phyloP scores from a whole-genome alignment of 1,140 invertebrate genomes.

The Pogonomyrmex californicus region DNA sequence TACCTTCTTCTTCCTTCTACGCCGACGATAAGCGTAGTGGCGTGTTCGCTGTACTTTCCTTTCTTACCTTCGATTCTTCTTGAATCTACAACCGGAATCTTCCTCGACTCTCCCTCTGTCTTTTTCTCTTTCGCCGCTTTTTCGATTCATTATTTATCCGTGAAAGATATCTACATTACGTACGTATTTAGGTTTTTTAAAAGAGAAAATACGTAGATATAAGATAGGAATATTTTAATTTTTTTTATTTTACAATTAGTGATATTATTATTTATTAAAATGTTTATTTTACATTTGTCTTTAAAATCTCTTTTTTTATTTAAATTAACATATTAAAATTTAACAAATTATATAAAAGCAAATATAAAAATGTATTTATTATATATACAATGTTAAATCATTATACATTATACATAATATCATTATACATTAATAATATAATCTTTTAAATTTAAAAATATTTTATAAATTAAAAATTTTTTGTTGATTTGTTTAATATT shows the following conservation, averaged over 20 bases:
- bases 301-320: not conserved
- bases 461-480: slow-evolving; percentile 6
- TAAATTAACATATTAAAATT: not conserved
- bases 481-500: not conserved
- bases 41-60: slow-evolving; percentile 66
- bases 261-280: not conserved
- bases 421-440: not conserved
- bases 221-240: not conserved
- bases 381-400: not conserved
- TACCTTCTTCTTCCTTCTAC: slow-evolving; percentile 77
- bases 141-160: slow-evolving; percentile 15
- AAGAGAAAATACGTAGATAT: not conserved
- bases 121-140: not conserved
- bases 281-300: not conserved
- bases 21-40: slow-evolving; percentile 69
- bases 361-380: not conserved
- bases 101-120: not conserved
- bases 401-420: not conserved
- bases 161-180: not conserved
- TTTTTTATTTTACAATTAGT: not conserved
- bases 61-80: slow-evolving; percentile 62
- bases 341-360: not conserved
- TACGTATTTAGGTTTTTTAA: not conserved
- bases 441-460: not conserved
- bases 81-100: slow-evolving; percentile 61